Evolutionary conservation across 2,113 vertebrate genomes (phyloP), one percentile per base, ranked within the genome.

Genomic region (Cyprinodon brontotheroides): DNA sequence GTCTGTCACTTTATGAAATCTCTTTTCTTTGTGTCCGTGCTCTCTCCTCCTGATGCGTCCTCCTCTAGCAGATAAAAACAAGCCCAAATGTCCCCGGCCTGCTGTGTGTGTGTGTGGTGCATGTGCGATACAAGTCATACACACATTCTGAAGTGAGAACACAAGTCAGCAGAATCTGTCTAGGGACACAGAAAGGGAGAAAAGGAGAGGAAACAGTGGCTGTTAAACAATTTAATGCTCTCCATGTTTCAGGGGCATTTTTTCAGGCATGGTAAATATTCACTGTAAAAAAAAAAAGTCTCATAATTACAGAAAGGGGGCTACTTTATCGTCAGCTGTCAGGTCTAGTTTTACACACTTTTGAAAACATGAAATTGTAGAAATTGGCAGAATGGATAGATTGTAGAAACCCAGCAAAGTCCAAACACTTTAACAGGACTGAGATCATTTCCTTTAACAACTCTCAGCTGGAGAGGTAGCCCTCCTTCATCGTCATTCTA

Each of bases 1-100:
- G 50, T 86, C 86, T 89, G 87, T 86, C 81, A 66, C 61, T 63
- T 85, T 83, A 83, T 68, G 39, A 88, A 87, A 74, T 45, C 63
- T 62, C 67, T 41, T 64, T 65, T 20, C 57, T 60, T 50, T 41
- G 63, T 15, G 45, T n/a, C 10, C 1, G 29, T 22, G 29, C 79
- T 84, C 77, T 40, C 63, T 82, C 76, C 61, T 8, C 17, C 17
- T 67, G 70, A 14, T 20, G 70, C 13, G 68, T 57, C 78, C 50
- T 47, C 48, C 53, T 20, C 38, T 53, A 74, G 66, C 69, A 53
- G 78, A 22, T 48, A 57, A 89, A 70, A 86, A 78, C 68, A 83
- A 78, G 75, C 61, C 80, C 75, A 74, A 84, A 86, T 82, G 87
- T 83, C 72, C 75, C 22, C 22, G 69, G 79, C 81, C 66, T 70